Percentiles rank a stretch among this genome's conserved stretches.
phyloP scores from a whole-genome alignment of 1,140 invertebrate genomes.

The Scylla paramamosain region DNA sequence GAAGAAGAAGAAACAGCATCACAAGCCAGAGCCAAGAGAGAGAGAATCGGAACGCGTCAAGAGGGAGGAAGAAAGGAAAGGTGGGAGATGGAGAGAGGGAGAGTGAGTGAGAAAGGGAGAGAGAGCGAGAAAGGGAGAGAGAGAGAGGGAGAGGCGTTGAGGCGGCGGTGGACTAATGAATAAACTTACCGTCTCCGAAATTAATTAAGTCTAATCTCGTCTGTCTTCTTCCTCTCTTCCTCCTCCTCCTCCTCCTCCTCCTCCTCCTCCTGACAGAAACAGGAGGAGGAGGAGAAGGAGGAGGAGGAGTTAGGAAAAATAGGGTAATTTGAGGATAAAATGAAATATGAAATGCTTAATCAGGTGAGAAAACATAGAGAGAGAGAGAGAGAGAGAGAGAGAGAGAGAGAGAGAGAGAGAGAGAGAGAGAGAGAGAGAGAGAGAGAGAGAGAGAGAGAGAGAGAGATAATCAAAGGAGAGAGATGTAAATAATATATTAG shows the following conservation, averaged over 20 bases:
- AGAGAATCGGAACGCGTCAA: background rate
- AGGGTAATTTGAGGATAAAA: background rate
- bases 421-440: background rate
- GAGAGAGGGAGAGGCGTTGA: background rate
- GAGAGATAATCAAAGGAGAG: background rate
- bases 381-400: background rate
- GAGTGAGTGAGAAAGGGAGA: background rate
- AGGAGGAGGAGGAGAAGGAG: background rate
- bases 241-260: no score
- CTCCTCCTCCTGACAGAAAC: no score
- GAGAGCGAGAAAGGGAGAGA: background rate
- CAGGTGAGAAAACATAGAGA: background rate
- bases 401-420: background rate
- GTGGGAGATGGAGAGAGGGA: background rate
- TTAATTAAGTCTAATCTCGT: background rate
- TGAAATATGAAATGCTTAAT: background rate
- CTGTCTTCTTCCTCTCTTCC: background rate
- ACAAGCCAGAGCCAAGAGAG: background rate
- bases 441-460: background rate
- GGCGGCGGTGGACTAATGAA: background rate
- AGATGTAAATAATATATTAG: background rate
- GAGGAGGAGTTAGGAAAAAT: no score
- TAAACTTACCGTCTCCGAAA: slow-evolving; percentile 17
- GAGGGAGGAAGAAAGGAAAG: background rate
- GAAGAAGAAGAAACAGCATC: background rate